Evolutionary conservation across 1,140 invertebrate genomes (phyloP).

Genomic region (Wasmannia auropunctata): DNA sequence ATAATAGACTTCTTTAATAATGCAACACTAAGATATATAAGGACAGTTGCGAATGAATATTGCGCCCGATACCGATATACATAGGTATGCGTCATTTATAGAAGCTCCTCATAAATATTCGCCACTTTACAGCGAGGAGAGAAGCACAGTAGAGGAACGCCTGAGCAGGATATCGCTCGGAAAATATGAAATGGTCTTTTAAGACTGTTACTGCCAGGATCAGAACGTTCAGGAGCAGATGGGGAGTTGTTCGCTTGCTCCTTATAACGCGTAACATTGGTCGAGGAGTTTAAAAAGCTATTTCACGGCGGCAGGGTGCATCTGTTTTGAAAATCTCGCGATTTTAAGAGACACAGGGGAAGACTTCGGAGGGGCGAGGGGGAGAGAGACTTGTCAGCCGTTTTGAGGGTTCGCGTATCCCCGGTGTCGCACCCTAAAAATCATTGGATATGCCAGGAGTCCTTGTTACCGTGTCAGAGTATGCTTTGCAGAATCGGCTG

Average conservation of each 20-base stretch:
- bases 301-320: conserved; percentile 78
- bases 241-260: conserved; percentile 56
- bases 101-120: conserved; percentile 74
- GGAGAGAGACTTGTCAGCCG: conserved; percentile 67
- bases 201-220: conserved; percentile 78
- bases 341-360: conserved; percentile 72
- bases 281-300: conserved; percentile 81
- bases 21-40: not conserved
- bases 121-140: conserved; percentile 55
- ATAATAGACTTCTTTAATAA: not conserved
- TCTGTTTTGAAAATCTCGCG: conserved; percentile 79
- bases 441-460: conserved; percentile 55
- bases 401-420: conserved; percentile 66
- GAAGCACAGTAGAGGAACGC: conserved; percentile 5
- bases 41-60: conserved; percentile 6
- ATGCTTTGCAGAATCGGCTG: conserved; percentile 33
- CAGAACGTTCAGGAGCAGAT: conserved; percentile 67
- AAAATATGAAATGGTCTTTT: conserved; percentile 78
- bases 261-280: conserved; percentile 67
- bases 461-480: conserved; percentile 25
- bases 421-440: conserved; percentile 51
- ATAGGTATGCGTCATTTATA: conserved; percentile 45
- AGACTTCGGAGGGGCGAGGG: conserved; percentile 2
- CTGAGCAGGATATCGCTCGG: conserved; percentile 72
- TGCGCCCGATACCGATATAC: conserved; percentile 9